Base-by-base conservation (phyloP, 2,888 invertebrate species). In the Napeogenes inachia region DNA sequence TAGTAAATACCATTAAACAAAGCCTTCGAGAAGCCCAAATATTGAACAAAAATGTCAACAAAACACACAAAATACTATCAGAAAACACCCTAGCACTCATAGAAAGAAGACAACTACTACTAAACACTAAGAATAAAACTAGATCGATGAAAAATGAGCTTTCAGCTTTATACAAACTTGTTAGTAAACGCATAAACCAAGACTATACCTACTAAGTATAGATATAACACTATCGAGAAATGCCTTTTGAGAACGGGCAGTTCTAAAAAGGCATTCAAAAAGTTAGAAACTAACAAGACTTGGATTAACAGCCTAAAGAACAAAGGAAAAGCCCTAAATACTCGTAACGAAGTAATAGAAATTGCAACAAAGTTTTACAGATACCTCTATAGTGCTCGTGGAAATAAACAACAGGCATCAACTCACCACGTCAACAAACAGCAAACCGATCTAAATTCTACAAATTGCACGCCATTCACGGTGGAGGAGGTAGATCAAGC, bases 361-460 rank as follows among this genome's bases (percentile, higher is more conserved):
- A 57, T 47, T 46, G 64, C 65, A 35, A 68, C 66, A 57, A 50
- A 61, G 21, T 65, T 65, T 8, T 65, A 66, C 56, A 63, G 54
- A 38, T 53, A 54, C 12, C 56, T 65, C 1, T 65, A 67, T 42
- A 67, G 57, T 21, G 21, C 21, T 21, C 21, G 21, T 21, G 21
- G 21, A 21, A 21, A 21, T 21, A 21, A 21, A 21, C 21, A 21
- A 21, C 21, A 21, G 21, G 21, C 21, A 21, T 21, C 21, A 21
- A 21, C 1, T 21, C 21, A 21, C 21, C 21, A 21, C 21, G 21
- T 21, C 21, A 21, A 21, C 21, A 21, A 21, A 21, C 21, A 21
- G 21, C 21, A 21, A 21, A 21, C 21, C 21, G 21, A 21, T 21
- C 21, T 21, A 21, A 21, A 21, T 21, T 21, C 21, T 21, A 21